Conservation (phyloP, 2,113 vertebrate genomes). For the Papio anubis region DNA sequence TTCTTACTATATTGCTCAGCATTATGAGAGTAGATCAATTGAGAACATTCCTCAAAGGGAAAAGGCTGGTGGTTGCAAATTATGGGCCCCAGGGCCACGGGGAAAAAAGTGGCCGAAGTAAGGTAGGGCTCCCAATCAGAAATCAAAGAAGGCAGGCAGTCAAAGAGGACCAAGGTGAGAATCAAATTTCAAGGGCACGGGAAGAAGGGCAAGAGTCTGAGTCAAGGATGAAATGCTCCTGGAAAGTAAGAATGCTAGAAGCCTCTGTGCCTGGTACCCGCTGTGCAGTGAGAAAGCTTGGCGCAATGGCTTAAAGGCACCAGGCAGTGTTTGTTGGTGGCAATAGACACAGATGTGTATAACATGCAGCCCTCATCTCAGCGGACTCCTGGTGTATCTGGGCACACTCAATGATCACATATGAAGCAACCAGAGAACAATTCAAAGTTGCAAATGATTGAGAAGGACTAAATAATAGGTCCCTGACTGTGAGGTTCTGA, state of each 20-base stretch:
- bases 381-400: not conserved
- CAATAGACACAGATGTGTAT: not conserved
- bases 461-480: not conserved
- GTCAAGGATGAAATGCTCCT: not conserved
- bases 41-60: not conserved
- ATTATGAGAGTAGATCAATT: not conserved
- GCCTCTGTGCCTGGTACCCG: not conserved
- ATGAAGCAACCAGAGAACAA: not conserved
- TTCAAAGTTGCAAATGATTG: not conserved
- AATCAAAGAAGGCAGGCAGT: not conserved
- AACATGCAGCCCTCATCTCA: not conserved
- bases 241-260: not conserved
- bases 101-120: not conserved
- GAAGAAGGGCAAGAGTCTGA: not conserved
- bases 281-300: not conserved
- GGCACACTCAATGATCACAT: not conserved
- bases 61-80: not conserved
- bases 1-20: not conserved
- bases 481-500: not conserved
- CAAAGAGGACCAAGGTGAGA: not conserved
- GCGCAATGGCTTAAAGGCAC: not conserved
- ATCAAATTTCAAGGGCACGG: not conserved
- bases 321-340: accelerated
- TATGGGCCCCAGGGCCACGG: not conserved
- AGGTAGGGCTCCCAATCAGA: not conserved